These are phyloP conservation scores for Corbicula japonica DNA, from an alignment of 2,888 invertebrate species.

Conservation along the genomic window DNA sequence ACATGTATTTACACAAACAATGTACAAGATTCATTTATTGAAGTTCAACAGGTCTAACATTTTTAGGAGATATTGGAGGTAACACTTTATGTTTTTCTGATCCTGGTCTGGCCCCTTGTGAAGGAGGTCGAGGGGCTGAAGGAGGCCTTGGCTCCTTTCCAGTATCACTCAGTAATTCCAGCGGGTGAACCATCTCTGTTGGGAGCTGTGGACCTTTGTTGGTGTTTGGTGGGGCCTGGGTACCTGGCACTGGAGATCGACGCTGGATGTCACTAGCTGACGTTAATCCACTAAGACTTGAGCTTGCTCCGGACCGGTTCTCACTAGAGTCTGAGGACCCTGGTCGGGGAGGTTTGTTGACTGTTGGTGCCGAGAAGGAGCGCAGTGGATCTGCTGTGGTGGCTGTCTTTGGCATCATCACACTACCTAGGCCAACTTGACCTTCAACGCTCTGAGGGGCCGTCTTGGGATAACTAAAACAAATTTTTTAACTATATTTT, in stretches of 20 bases:
- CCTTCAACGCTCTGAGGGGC: slow-evolving; percentile 79
- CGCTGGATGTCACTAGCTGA: slow-evolving; percentile 78
- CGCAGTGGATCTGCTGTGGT: slow-evolving; percentile 57
- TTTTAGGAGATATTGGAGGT: slow-evolving; percentile 79
- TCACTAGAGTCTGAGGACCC: slow-evolving; percentile 80
- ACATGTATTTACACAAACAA: not conserved
- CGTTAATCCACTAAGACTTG: slow-evolving; percentile 79
- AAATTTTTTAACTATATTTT: not conserved
- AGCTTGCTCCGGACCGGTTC: slow-evolving; percentile 70
- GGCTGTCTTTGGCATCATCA: slow-evolving; percentile 35
- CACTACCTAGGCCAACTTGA: slow-evolving; percentile 72
- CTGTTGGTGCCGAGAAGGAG: slow-evolving; percentile 78
- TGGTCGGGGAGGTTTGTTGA: slow-evolving; percentile 67
- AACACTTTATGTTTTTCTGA: slow-evolving; percentile 81
- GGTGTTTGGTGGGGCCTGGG: slow-evolving; percentile 41
- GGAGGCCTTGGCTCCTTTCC: slow-evolving; percentile 69
- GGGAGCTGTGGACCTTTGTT: slow-evolving; percentile 70
- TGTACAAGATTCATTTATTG: slow-evolving; percentile 19
- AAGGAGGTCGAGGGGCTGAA: slow-evolving; percentile 67
- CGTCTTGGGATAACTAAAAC: slow-evolving; percentile 79
- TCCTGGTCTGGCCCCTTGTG: slow-evolving; percentile 78
- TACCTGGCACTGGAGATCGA: slow-evolving; percentile 43
- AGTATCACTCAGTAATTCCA: slow-evolving; percentile 78
- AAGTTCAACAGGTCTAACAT: slow-evolving; percentile 46
- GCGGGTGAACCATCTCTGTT: slow-evolving; percentile 78